These are phyloP conservation scores for Dendrocopos noguchii DNA, from an alignment of 2,113 vertebrate species.

Conservation along the genomic window DNA sequence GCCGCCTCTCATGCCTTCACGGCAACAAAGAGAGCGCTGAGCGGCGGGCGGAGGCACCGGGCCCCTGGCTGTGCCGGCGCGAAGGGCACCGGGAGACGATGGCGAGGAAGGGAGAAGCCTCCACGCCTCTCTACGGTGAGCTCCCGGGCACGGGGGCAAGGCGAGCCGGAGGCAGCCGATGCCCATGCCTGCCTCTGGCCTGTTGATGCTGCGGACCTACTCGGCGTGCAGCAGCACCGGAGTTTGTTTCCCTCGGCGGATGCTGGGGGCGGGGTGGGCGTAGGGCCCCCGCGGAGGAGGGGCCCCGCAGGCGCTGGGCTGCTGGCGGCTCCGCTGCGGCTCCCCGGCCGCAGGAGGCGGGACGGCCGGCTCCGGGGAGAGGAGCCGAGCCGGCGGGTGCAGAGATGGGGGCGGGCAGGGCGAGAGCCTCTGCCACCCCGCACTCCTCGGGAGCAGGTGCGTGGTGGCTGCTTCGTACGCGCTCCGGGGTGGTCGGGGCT, in stretches of 20 bases:
- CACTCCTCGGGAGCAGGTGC: background rate
- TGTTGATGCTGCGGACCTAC: background rate
- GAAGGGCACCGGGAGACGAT: slow-evolving; percentile 50
- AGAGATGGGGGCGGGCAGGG: background rate
- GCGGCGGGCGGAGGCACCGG: background rate
- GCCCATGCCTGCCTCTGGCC: background rate
- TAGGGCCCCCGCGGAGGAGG: background rate
- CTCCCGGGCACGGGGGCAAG: background rate
- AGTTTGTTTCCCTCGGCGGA: background rate
- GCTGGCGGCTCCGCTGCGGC: background rate
- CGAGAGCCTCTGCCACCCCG: background rate
- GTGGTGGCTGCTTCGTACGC: background rate
- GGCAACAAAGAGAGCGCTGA: slow-evolving; percentile 77
- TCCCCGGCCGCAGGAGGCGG: slow-evolving; percentile 41
- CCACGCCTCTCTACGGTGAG: slow-evolving; percentile 72
- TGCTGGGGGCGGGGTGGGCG: background rate
- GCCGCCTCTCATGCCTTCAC: slow-evolving; percentile 74
- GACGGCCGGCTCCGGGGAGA: background rate
- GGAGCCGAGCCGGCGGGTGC: background rate
- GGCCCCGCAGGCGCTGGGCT: background rate
- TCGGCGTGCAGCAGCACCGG: background rate
- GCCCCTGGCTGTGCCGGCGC: background rate
- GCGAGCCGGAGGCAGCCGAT: background rate
- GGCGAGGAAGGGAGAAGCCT: slow-evolving; percentile 70
- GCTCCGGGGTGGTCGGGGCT: background rate